Percentiles rank a stretch among this genome's conserved stretches.
phyloP scores from a whole-genome alignment of 2,113 vertebrate genomes.

The Neodontobutis hainanensis region DNA sequence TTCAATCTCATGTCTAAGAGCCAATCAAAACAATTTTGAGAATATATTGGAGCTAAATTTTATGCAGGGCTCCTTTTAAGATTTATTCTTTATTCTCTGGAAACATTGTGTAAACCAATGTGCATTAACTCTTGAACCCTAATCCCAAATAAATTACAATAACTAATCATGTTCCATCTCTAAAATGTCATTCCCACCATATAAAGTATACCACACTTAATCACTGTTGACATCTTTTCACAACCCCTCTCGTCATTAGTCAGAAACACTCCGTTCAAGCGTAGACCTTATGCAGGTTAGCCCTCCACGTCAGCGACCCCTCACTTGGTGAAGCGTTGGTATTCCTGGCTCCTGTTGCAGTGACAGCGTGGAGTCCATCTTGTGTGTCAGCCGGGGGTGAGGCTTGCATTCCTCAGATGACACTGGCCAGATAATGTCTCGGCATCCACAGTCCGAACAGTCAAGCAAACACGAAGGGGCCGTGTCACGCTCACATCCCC shows the following conservation, averaged over 20 bases:
- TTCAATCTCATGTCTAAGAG: too few relatives aligned
- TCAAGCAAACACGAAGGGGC: constrained; percentile 27
- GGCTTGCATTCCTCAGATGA: constrained; percentile 71
- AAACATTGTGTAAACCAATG: too few relatives aligned
- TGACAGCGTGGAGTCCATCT: constrained; percentile 48
- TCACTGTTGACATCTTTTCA: not conserved
- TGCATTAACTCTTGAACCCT: too few relatives aligned
- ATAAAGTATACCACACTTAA: not conserved
- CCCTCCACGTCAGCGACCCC: constrained; percentile 26
- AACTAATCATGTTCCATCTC: too few relatives aligned
- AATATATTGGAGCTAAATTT: too few relatives aligned
- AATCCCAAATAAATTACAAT: too few relatives aligned
- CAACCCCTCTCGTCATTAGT: not conserved
- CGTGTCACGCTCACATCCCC: not conserved
- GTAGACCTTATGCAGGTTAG: constrained; percentile 39
- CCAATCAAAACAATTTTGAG: too few relatives aligned
- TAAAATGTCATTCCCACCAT: not conserved
- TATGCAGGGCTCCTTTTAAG: too few relatives aligned
- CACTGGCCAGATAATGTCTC: constrained; percentile 54
- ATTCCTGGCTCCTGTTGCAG: constrained; percentile 62
- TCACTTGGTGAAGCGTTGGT: constrained; percentile 25
- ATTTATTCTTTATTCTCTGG: too few relatives aligned
- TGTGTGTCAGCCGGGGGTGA: constrained; percentile 53
- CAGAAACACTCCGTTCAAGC: constrained; percentile 37
- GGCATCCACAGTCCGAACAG: constrained; percentile 24